Evolutionary conservation across 2,113 vertebrate species (phyloP).

Genomic region (Otis tarda): DNA sequence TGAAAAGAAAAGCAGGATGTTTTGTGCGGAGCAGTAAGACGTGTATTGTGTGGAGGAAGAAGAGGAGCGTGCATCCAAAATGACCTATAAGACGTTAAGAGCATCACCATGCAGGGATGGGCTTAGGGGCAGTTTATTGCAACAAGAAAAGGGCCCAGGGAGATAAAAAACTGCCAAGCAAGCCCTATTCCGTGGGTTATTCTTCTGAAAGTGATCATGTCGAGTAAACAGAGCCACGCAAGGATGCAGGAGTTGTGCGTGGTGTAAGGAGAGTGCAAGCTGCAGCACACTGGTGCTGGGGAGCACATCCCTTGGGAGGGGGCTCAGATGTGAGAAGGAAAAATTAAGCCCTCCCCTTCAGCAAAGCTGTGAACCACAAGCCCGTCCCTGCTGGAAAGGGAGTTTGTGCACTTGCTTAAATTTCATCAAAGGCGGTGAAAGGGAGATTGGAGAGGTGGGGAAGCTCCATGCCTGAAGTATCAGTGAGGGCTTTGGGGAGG

Average conservation of each 20-base stretch:
- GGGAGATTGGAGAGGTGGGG: not conserved
- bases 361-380: rapidly evolving
- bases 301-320: not conserved
- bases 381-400: not conserved
- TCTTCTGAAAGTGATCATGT: not conserved
- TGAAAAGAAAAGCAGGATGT: not conserved
- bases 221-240: not conserved
- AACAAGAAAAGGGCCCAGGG: not conserved
- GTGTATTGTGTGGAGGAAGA: not conserved
- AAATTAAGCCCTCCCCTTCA: not conserved
- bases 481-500: not conserved
- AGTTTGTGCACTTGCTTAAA: not conserved
- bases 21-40: not conserved
- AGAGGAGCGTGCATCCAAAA: not conserved
- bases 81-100: not conserved
- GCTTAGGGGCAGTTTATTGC: not conserved
- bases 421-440: not conserved
- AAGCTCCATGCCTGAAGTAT: not conserved
- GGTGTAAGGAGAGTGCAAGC: not conserved
- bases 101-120: not conserved
- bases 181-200: not conserved
- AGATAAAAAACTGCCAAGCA: not conserved
- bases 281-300: rapidly evolving
- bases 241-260: not conserved
- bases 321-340: not conserved